These are phyloP conservation scores for Rotaria macrura DNA, from an alignment of 2,888 invertebrate genomes.

Conservation along the genomic window DNA sequence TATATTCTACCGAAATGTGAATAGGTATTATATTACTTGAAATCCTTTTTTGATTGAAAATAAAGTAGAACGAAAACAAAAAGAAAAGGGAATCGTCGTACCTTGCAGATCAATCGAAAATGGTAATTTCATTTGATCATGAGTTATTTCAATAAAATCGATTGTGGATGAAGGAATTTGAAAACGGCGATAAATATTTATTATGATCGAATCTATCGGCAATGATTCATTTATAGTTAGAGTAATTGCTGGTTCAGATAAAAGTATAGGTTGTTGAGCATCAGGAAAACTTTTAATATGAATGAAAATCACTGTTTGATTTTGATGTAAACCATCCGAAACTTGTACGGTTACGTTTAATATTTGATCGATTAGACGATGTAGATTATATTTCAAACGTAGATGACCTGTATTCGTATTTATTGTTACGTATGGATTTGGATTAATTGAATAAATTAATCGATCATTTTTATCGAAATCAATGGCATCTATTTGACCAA, in stretches of 20 bases:
- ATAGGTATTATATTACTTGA: not conserved
- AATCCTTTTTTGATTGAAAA: not conserved
- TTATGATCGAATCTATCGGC: not conserved
- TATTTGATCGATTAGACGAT: slow-evolving; percentile 3
- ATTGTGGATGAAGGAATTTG: not conserved
- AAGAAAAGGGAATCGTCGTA: not conserved
- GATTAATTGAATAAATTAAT: not conserved
- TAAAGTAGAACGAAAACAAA: too few relatives aligned
- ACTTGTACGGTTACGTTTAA: not conserved
- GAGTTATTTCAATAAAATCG: not conserved
- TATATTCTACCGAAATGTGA: not conserved
- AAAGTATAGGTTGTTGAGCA: not conserved
- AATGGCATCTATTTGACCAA: not conserved
- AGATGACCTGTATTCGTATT: not conserved
- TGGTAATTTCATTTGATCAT: not conserved
- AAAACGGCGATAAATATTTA: not conserved
- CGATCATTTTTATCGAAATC: not conserved
- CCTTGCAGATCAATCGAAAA: not conserved
- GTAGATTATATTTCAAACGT: not conserved
- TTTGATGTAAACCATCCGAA: not conserved
- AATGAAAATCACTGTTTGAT: not conserved
- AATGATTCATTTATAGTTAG: slow-evolving; percentile 14
- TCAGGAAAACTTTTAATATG: not conserved
- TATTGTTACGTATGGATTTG: slow-evolving; percentile 8
- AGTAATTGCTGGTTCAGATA: not conserved